These are phyloP conservation scores for Thalassaphorura encarpata DNA, from an alignment of 1,140 invertebrate genomes.

Conservation along the genomic window DNA sequence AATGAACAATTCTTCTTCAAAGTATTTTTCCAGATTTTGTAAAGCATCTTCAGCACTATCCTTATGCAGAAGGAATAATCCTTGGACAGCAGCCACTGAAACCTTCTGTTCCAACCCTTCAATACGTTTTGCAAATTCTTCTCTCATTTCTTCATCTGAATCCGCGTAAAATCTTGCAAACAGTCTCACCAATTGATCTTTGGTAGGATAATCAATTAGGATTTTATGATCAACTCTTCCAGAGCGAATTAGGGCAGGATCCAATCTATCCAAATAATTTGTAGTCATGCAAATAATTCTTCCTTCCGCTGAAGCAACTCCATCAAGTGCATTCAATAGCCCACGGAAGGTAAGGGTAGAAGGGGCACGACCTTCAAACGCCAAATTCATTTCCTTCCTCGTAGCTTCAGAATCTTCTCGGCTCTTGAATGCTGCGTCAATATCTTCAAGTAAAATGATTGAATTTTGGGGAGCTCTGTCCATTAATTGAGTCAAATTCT, in stretches of 20 bases:
- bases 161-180: slow-evolving; percentile 79
- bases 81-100: slow-evolving; percentile 18
- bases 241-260: slow-evolving; percentile 88
- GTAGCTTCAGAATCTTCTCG: background rate
- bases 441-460: slow-evolving; percentile 22
- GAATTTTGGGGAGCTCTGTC: slow-evolving; percentile 17
- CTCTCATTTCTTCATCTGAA: slow-evolving; percentile 1
- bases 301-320: slow-evolving; percentile 21
- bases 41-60: background rate
- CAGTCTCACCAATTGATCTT: slow-evolving; percentile 74
- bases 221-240: slow-evolving; percentile 93
- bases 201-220: slow-evolving; percentile 75
- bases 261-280: slow-evolving; percentile 51
- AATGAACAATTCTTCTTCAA: slow-evolving; percentile 16
- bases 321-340: slow-evolving; percentile 21
- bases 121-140: slow-evolving; percentile 12
- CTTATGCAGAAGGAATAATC: slow-evolving; percentile 17
- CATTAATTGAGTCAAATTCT: slow-evolving; percentile 20
- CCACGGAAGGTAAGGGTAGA: slow-evolving; percentile 20
- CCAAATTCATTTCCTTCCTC: background rate
- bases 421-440: slow-evolving; percentile 1
- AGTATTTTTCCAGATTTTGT: slow-evolving; percentile 9
- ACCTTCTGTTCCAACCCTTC: background rate
- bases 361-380: background rate
- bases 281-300: slow-evolving; percentile 23